Evolutionary conservation across 2,113 vertebrate genomes (phyloP).

Genomic region (Chroicocephalus ridibundus): DNA sequence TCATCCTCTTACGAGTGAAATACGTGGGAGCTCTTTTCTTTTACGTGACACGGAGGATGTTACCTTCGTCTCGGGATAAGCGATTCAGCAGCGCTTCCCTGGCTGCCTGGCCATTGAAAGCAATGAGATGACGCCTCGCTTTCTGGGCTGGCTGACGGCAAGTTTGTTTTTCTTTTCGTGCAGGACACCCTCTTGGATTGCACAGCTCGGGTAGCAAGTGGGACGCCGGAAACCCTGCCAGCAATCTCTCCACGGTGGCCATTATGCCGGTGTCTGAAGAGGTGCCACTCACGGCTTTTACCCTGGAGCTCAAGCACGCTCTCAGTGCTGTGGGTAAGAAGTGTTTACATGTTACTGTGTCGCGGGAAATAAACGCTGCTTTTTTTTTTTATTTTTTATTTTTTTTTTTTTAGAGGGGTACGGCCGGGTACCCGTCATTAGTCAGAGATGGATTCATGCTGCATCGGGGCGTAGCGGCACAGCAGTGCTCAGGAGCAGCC

Average conservation of each 20-base stretch:
- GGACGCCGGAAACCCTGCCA: constrained; percentile 85
- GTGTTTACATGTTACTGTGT: fast-evolving
- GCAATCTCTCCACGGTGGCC: constrained; percentile 90
- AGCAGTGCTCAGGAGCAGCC: background rate
- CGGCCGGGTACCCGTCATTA: background rate
- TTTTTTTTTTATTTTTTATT: fast-evolving
- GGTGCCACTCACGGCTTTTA: constrained; percentile 89
- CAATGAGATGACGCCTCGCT: background rate
- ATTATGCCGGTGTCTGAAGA: constrained; percentile 91
- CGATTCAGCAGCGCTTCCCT: background rate
- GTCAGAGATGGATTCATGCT: background rate
- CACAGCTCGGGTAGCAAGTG: constrained; percentile 82
- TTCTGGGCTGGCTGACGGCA: background rate
- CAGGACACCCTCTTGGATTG: constrained; percentile 82
- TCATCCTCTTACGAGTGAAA: background rate
- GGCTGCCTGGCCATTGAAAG: background rate
- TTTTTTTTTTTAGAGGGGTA: fast-evolving
- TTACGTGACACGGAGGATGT: background rate
- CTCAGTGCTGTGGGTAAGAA: constrained; percentile 85
- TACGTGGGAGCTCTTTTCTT: background rate
- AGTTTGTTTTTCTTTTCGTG: background rate
- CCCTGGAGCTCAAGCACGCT: constrained; percentile 91
- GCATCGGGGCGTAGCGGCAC: fast-evolving
- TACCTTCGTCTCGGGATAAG: background rate
- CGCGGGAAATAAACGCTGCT: background rate